Evolutionary conservation across 2,797 vertebrate genomes (phyloP), one percentile per base, ranked within the genome.

Genomic region (Microhierax caerulescens): DNA sequence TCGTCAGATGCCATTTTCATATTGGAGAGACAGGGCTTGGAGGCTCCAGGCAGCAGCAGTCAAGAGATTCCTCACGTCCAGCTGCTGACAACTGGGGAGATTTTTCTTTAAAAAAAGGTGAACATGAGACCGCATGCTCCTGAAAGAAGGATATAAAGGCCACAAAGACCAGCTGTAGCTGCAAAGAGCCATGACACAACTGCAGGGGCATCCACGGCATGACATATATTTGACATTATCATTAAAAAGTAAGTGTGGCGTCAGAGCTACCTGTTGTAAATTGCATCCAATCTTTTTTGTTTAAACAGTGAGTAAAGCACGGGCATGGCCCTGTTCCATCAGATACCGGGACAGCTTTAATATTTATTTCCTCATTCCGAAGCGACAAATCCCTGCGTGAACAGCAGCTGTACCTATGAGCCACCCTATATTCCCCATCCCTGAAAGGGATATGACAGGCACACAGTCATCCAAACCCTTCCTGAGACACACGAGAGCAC

Each of bases 401-500:
- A 54, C 4, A 53, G 51, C 0, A 1, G 13, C 45, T 3, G 30
- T 41, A 39, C 0, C 0, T 15, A 11, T 10, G 12, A 87, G 22
- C 34, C 19, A 41, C 22, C 18, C 32, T 22, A 4, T 8, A 8
- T 23, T 22, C 18, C 30, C 43, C 10, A 41, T 2, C 3, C 21
- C 0, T 0, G 0, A 12, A 37, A 21, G 1, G 2, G 48, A 4
- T 12, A 47, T 3, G 25, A 61, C 8, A 28, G 27, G 25, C 68
- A 56, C 10, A 21, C 0, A 0, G 27, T 4, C 2, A 4, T 7
- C 32, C 50, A 45, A 61, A 17, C 24, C n/a, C 48, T 11, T 72
- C 36, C 65, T 0, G 2, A 65, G 63, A 36, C 9, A 27, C 37
- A 28, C 0, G 0, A 22, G 25, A 37, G 9, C 0, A 0, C 0